Evolutionary conservation across 2,888 invertebrate genomes (phyloP), one percentile per base, ranked within the genome.

Genomic region (Apamea crenata): DNA sequence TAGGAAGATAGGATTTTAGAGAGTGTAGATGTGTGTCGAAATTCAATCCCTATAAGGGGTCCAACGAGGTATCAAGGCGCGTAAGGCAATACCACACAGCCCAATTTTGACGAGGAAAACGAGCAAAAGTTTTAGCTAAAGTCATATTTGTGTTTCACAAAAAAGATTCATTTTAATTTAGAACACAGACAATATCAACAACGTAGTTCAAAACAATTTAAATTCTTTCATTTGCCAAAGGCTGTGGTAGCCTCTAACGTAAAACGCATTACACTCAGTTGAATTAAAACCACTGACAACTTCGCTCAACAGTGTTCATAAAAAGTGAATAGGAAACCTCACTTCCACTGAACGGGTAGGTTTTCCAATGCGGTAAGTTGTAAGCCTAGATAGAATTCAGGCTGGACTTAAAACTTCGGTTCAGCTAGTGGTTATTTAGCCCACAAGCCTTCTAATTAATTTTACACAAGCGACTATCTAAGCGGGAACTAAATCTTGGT

Each of bases 301-400:
- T 81, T 74, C 1, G 29, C 40, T 59, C 14, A 47, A 74, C 59
- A 21, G 70, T 76, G 25, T 61, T 16, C 61, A 65, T 63, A 65
- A 68, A 82, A 67, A 53, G 21, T 47, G n/a, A 76, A 78, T 29
- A 21, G n/a, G 5, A 53, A 71, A 67, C 59, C 50, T 21, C 16
- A 32, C 4, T 67, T 50, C 10, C 18, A 32, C 32, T 56, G 53
- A 66, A 44, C 14, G 32, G 1, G 36, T 70, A n/a, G 16, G 70
- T 78, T 83, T 74, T 66, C 18, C 32, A 36, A 66, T 10, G 63
- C 29, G n/a, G 16, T 80, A 59, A 73, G 44, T 73, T 79, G 21
- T 71, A 76, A 44, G 53, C 47, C 53, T 74, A 68, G 65, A 47
- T 65, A 82, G 82, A 36, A 81, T 81, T 75, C 65, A 70, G 50